Evolutionary conservation across 2,888 invertebrate genomes (phyloP), one percentile per base, ranked within the genome.

Genomic region (Galeruca laticollis): DNA sequence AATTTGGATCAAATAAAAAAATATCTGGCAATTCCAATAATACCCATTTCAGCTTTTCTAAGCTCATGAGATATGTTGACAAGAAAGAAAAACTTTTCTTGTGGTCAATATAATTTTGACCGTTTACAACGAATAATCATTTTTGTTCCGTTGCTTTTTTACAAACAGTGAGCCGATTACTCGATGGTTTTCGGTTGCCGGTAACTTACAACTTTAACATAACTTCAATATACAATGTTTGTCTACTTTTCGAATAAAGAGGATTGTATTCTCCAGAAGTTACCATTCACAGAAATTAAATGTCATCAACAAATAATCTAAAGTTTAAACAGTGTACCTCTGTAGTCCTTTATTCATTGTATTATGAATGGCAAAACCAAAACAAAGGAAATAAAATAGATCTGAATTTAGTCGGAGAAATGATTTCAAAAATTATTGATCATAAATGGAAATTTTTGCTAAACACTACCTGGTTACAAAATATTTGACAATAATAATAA

Each of bases 161-260:
- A n/a, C 10, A 18, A 47, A 18, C 26, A 47, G 10, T 15, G 9
- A 47, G 47, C 47, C 18, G 47, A 47, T 47, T 47, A 47, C 47
- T 47, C 47, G 1, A n/a, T 21, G 15, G 52, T 52, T 52, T 52
- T 52, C 21, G 6, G 52, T 21, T 52, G 21, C 52, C 52, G 13
- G 26, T 21, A 26, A 52, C 11, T 10, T 26, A 21, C 26, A 52
- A 52, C 26, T 52, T 52, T 26, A n/a, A 26, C 13, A 21, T 52
- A 15, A 52, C 52, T 52, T 52, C 21, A 26, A 52, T 26, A n/a
- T 13, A 52, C 26, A 26, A 26, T 26, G 26, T 52, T 52, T 52
- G 52, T 26, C 21, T 26, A 52, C 52, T 26, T 26, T 13, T 52
- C 21, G 6, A 21, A 52, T 9, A 52, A 52, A 26, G 26, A 52